Conservation (phyloP, 2,113 vertebrate species). For the Thamnophis sirtalis region DNA sequence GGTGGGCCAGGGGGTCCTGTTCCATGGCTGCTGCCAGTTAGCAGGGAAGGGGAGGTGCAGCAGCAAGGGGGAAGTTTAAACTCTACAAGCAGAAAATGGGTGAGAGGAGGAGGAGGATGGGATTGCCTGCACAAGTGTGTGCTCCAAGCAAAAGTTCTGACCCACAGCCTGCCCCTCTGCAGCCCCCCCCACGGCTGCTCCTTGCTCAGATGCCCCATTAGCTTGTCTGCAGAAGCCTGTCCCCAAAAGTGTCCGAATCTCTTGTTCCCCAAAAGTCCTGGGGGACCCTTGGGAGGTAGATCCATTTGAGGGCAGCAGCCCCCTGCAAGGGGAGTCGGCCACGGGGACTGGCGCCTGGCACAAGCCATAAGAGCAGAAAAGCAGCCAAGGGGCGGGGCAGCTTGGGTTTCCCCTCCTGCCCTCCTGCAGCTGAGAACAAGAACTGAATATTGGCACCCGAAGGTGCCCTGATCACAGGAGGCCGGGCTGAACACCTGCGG, state of each 20-base stretch:
- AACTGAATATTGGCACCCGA: background rate
- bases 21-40: background rate
- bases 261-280: background rate
- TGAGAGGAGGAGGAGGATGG: background rate
- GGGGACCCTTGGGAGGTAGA: background rate
- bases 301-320: background rate
- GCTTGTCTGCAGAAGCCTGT: background rate
- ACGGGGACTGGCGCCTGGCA: background rate
- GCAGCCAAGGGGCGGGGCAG: background rate
- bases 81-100: background rate
- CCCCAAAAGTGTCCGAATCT: background rate
- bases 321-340: background rate
- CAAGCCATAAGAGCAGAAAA: background rate
- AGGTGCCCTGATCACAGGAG: background rate
- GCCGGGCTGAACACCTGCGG: background rate
- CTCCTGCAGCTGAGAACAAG: background rate
- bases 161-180: background rate
- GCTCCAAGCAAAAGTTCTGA: background rate
- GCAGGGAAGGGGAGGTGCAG: background rate
- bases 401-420: background rate
- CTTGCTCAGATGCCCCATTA: background rate
- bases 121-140: background rate
- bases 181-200: background rate
- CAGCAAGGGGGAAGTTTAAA: background rate
- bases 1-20: background rate